phyloP scores from a whole-genome alignment of 2,888 invertebrate genomes.

The Neria commutata region DNA sequence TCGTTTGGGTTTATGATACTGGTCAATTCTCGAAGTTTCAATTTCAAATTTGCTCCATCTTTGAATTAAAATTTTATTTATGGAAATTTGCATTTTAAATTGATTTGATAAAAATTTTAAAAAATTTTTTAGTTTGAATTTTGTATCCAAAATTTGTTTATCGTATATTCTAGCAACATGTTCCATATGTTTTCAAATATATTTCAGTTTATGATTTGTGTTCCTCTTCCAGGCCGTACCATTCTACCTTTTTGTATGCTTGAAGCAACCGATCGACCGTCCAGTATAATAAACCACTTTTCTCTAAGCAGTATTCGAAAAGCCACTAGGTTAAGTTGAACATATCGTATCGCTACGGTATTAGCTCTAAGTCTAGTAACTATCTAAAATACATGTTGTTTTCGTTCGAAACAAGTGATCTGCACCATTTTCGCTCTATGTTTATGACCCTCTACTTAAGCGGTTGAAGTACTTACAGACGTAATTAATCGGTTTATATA shows the following conservation, averaged over 20 bases:
- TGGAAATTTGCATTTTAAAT: neutral
- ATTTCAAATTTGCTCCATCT: neutral
- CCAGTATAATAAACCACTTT: slow-evolving; percentile 62
- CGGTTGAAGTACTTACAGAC: neutral
- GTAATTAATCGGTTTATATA: too few relatives aligned
- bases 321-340: slow-evolving; percentile 61
- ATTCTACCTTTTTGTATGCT: neutral
- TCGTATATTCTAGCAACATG: too few relatives aligned
- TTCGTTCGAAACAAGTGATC: too few relatives aligned
- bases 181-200: too few relatives aligned
- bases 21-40: slow-evolving; percentile 34
- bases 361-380: too few relatives aligned
- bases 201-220: neutral
- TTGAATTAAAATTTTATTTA: neutral
- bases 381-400: too few relatives aligned
- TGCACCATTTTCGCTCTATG: too few relatives aligned
- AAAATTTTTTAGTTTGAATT: too few relatives aligned
- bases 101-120: too few relatives aligned
- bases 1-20: slow-evolving; percentile 61
- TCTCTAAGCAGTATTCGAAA: slow-evolving; percentile 65
- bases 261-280: slow-evolving; percentile 59
- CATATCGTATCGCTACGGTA: too few relatives aligned
- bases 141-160: neutral
- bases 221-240: too few relatives aligned
- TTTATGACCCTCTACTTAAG: too few relatives aligned